Base-by-base conservation (phyloP, 92 coral and sea anemone genomes). In the Siderastrea radians region DNA sequence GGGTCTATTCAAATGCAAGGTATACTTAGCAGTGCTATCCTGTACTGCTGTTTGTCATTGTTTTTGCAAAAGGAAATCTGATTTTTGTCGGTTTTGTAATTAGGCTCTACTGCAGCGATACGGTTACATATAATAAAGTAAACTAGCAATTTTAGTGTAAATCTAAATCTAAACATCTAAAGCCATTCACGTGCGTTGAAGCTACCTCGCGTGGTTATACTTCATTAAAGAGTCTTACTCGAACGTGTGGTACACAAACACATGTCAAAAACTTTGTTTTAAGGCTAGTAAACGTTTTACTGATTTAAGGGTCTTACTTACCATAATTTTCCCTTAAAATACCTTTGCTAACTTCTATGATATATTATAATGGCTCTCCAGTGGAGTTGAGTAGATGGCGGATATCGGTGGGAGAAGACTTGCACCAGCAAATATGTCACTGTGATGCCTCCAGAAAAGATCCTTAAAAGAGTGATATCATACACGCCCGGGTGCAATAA, bases 331-430 rank as follows among this genome's bases (percentile, higher is more conserved):
- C 52, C 59, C 19, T 43, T 50, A 80, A 82, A 70, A 58, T 70
- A 82, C 69, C 78, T 82, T 70, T 1, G 44, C 52, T 58, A 26
- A 13, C 10, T 49, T 38, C n/a, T 48, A 49, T 59, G 79, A 73
- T 57, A 58, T n/a, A 4, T 15, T 26, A 26, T 26, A 26, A 26
- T 26, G 38, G 63, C 59, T 46, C 50, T 64, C 70, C 79, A 62
- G 72, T 84, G 70, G 43, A 74, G 5, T 59, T 59, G 5, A 58
- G 53, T 38, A 58, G 77, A 16, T 81, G 55, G 52, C 15, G 47
- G 87, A 84, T 84, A 84, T 84, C 87, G 87, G 87, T 84, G 80
- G 87, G 87, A 73, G 72, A 61, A 51, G 79, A 50, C 87, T 84
- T 84, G 65, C 87, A 74, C 80, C 12, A 71, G 15, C 64, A 64